Evolutionary conservation across 2,113 vertebrate species (phyloP).

Genomic region (Bos taurus): ARS-UCD2.0 NC_037332.1:30918501-30919000

Average conservation of each 20-base stretch:
- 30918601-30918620: conserved; percentile 56
- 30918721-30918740: neutral
- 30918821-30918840: neutral
- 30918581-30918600: conserved; percentile 33
- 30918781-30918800: neutral
- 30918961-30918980: neutral
- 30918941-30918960: neutral
- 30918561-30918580: neutral
- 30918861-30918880: neutral
- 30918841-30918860: neutral
- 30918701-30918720: neutral
- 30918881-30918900: neutral
- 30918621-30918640: conserved; percentile 56
- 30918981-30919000: neutral
- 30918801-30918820: neutral
- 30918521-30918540: neutral
- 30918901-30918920: neutral
- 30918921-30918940: neutral
- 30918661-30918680: neutral
- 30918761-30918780: neutral
- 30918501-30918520: neutral
- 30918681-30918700: neutral
- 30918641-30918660: conserved; percentile 4
- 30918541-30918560: conserved; percentile 35
- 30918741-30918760: neutral